phyloP scores from a whole-genome alignment of 2,888 invertebrate species.

The Syrista parreyssii region DNA sequence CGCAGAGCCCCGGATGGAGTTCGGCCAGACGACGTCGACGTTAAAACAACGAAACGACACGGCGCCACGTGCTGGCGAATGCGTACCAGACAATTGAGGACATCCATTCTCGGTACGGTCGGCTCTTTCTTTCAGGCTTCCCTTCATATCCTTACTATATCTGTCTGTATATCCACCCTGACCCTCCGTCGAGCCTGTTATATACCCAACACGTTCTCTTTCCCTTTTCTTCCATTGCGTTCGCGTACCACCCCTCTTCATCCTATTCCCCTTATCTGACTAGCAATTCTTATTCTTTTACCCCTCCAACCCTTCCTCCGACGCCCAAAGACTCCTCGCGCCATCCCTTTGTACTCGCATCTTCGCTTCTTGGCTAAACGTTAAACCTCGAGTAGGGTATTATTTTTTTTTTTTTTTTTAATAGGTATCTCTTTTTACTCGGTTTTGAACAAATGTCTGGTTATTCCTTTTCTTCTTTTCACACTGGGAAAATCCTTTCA shows the following conservation, averaged over 20 bases:
- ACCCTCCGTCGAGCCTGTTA: not conserved
- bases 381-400: not conserved
- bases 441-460: not conserved
- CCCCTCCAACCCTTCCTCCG: not conserved
- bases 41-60: conserved; percentile 4
- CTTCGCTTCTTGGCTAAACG: not conserved
- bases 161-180: conserved; percentile 20
- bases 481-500: not conserved
- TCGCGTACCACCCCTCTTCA: not conserved
- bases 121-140: conserved; percentile 12
- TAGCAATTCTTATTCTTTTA: not conserved
- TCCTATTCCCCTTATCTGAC: not conserved
- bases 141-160: conserved; percentile 25
- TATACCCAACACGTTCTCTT: not conserved
- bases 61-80: conserved; percentile 28
- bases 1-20: not conserved
- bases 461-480: not conserved
- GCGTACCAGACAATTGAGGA: conserved; percentile 36
- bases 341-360: not conserved
- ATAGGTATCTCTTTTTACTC: not conserved
- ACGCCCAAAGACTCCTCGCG: not conserved
- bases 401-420: not conserved
- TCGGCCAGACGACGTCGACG: conserved; percentile 1
- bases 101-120: conserved; percentile 29
- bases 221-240: not conserved